These are phyloP conservation scores for Halcyon senegalensis DNA, from an alignment of 2,113 vertebrate genomes.

Conservation along the genomic window DNA sequence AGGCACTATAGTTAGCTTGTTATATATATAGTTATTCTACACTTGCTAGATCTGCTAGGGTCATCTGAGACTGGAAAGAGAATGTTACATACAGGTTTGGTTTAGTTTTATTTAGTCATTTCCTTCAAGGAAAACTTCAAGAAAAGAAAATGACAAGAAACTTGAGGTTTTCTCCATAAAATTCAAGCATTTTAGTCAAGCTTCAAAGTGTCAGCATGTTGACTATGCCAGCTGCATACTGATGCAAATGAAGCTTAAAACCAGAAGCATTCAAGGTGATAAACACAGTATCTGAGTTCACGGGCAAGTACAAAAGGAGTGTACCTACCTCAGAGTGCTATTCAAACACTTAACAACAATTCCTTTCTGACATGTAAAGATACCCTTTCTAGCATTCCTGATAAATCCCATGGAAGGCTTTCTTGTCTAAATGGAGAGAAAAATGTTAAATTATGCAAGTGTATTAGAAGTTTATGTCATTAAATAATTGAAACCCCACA, in stretches of 20 bases:
- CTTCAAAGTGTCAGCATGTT: background rate
- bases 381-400: background rate
- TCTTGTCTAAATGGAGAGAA: background rate
- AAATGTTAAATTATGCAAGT: background rate
- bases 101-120: slow-evolving; percentile 53
- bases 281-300: background rate
- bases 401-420: background rate
- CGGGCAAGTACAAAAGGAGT: background rate
- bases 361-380: background rate
- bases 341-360: background rate
- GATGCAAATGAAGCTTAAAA: background rate
- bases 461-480: background rate
- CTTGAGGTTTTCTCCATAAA: background rate
- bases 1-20: background rate
- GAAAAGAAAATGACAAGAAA: background rate
- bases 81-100: slow-evolving; percentile 13
- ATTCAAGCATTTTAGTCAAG: background rate
- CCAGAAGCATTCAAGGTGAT: background rate
- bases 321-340: rapidly evolving
- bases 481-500: background rate
- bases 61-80: background rate
- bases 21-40: background rate
- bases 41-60: background rate
- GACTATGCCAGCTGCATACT: background rate
- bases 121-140: slow-evolving; percentile 33